These are phyloP conservation scores for Podarcis siculus DNA, from an alignment of 2,797 vertebrate genomes.

Conservation along the genomic window DNA sequence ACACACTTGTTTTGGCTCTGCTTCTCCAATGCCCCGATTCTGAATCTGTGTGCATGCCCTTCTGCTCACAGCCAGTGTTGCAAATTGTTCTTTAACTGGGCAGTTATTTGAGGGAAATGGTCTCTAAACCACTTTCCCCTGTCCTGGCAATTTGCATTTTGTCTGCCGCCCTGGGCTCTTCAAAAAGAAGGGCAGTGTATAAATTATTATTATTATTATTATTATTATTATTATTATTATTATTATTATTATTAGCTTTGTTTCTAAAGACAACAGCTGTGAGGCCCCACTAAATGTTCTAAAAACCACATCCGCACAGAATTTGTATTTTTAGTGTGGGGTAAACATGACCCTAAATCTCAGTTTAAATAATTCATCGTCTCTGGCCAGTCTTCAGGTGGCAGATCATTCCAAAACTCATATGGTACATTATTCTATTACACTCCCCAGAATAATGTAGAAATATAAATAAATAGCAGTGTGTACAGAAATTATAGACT, in stretches of 20 bases:
- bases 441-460: neutral
- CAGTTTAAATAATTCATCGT: neutral
- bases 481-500: conserved; percentile 25
- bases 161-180: no score
- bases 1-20: no score
- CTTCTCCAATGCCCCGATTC: neutral
- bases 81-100: neutral
- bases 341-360: neutral
- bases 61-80: neutral
- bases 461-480: neutral
- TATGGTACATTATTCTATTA: no score
- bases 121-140: neutral
- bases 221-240: no score
- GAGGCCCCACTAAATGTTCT: neutral
- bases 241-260: no score
- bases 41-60: neutral
- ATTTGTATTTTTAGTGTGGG: neutral
- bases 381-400: conserved; percentile 37
- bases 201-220: no score
- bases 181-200: no score
- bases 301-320: neutral
- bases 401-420: neutral
- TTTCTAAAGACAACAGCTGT: neutral
- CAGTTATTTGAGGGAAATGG: no score
- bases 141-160: neutral